These are phyloP conservation scores for Phortica variegata DNA, from an alignment of 1,140 invertebrate species.

Conservation along the genomic window DNA sequence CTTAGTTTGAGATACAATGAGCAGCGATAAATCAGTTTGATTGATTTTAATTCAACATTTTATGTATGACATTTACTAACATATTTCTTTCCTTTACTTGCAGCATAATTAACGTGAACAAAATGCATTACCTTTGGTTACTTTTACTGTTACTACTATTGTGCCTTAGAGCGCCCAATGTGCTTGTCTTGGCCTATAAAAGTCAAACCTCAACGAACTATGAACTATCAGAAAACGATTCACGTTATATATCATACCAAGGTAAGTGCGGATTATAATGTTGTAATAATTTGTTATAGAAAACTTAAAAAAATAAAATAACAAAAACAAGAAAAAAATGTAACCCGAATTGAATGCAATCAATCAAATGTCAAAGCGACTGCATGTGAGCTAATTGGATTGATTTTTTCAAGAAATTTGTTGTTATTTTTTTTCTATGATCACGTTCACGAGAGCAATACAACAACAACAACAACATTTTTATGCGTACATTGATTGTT, in stretches of 20 bases:
- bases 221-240: slow-evolving; percentile 51
- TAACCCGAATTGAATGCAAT: slow-evolving; percentile 45
- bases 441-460: too few relatives aligned
- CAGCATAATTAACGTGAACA: slow-evolving; percentile 49
- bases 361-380: slow-evolving; percentile 30
- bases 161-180: slow-evolving; percentile 17
- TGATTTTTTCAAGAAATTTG: neutral
- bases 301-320: slow-evolving; percentile 15
- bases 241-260: slow-evolving; percentile 59
- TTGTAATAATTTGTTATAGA: slow-evolving; percentile 1
- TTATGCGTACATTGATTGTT: too few relatives aligned
- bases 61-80: neutral
- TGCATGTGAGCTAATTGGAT: neutral
- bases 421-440: too few relatives aligned
- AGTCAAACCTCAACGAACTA: slow-evolving; percentile 27
- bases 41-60: slow-evolving; percentile 3
- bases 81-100: slow-evolving; percentile 14
- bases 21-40: too few relatives aligned
- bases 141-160: slow-evolving; percentile 24
- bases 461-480: too few relatives aligned
- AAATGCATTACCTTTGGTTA: slow-evolving; percentile 29
- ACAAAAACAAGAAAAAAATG: slow-evolving; percentile 29
- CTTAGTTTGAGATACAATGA: too few relatives aligned
- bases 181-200: slow-evolving; percentile 3
- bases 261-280: slow-evolving; percentile 54